Evolutionary conservation across 2,888 invertebrate species (phyloP).

Genomic region (Drosophila cyrtoloma): DNA sequence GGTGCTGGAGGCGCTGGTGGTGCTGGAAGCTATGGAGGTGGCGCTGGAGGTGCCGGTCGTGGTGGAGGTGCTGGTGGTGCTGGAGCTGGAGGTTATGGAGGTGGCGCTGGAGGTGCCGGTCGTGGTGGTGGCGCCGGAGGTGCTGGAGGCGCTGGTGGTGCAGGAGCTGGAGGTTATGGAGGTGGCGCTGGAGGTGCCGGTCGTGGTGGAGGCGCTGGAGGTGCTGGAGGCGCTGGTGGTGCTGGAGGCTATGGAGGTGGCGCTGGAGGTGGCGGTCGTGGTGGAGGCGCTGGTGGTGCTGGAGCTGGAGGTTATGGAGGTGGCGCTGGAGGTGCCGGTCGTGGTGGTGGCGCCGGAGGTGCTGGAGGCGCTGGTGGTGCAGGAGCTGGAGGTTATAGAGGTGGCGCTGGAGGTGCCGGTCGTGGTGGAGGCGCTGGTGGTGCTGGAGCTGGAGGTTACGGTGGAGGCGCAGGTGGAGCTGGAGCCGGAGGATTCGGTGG

Average conservation of each 20-base stretch:
- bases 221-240: constrained; percentile 36
- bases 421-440: constrained; percentile 3
- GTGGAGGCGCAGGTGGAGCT: constrained; percentile 19
- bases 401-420: constrained; percentile 6
- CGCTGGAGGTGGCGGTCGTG: background rate
- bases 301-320: background rate
- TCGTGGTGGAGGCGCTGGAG: constrained; percentile 29
- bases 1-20: background rate
- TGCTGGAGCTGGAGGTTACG: background rate
- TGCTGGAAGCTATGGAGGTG: background rate
- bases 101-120: constrained; percentile 17
- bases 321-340: constrained; percentile 29
- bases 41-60: background rate
- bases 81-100: constrained; percentile 26
- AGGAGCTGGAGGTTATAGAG: constrained; percentile 29
- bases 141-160: constrained; percentile 21
- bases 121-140: constrained; percentile 14
- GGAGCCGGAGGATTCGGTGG: constrained; percentile 10
- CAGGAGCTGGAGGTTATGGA: constrained; percentile 33
- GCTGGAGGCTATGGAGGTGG: background rate
- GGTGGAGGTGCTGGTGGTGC: background rate
- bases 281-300: background rate
- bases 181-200: constrained; percentile 22
- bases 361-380: constrained; percentile 11
- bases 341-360: constrained; percentile 14